A percentile compares a stretch with the other conserved stretches of the same genome.
Evolutionary conservation across 2,113 vertebrate species (phyloP).

Genomic region (Plecotus auritus): DNA sequence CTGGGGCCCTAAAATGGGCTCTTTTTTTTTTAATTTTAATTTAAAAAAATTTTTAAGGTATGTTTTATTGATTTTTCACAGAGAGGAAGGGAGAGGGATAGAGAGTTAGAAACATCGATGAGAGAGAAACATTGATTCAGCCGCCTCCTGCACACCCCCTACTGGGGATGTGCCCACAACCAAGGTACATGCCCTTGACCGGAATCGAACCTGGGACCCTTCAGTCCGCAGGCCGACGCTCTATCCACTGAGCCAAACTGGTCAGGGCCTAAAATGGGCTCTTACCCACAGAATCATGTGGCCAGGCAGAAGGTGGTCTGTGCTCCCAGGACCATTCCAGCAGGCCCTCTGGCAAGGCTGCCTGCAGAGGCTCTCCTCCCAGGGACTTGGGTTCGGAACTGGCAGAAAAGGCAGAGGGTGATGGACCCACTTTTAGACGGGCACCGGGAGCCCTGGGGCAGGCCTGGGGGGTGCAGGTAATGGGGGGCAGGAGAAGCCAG

Average conservation of each 20-base stretch:
- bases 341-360: background rate
- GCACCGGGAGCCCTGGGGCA: background rate
- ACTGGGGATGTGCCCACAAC: too few species aligned
- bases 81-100: too few species aligned
- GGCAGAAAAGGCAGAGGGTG: background rate
- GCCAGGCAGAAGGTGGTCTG: background rate
- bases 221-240: too few species aligned
- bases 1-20: background rate
- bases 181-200: too few species aligned
- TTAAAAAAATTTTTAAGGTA: too few species aligned
- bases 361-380: background rate
- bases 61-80: too few species aligned
- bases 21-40: too few species aligned
- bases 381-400: background rate
- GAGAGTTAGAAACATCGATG: too few species aligned
- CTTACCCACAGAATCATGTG: background rate
- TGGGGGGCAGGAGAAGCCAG: background rate
- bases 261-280: background rate
- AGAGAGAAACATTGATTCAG: too few species aligned
- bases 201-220: too few species aligned
- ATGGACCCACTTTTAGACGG: background rate
- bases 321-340: background rate
- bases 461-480: background rate
- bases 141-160: too few species aligned
- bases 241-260: too few species aligned